Percentiles rank a stretch among this genome's conserved stretches.
Conservation (phyloP, 2,797 vertebrate genomes). For the Sebastes trivittatus region DNA sequence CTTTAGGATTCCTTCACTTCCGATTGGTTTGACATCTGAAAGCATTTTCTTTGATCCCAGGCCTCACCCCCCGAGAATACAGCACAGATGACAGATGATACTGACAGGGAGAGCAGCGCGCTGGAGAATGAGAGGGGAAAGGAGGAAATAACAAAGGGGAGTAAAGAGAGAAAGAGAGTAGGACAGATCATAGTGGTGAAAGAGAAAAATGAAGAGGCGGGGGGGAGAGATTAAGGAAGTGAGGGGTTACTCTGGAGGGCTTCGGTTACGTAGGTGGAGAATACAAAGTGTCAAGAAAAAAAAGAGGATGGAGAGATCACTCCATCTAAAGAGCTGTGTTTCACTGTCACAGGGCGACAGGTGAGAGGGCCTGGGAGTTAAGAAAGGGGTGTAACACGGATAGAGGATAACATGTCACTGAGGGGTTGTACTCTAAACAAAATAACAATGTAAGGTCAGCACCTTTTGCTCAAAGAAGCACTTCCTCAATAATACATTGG, state of each 20-base stretch:
- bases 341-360: constrained; percentile 69
- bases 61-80: constrained; percentile 45
- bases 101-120: constrained; percentile 16
- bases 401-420: constrained; percentile 70
- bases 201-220: constrained; percentile 49
- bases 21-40: constrained; percentile 46
- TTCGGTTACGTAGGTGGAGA: constrained; percentile 75
- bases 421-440: constrained; percentile 28
- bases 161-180: constrained; percentile 17
- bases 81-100: constrained; percentile 54
- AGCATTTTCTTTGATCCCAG: constrained; percentile 63
- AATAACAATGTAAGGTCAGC: constrained; percentile 51
- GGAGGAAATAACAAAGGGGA: constrained; percentile 27
- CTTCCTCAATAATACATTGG: constrained; percentile 10
- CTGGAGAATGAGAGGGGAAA: constrained; percentile 32
- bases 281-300: constrained; percentile 74
- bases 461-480: constrained; percentile 20
- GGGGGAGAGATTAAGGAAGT: constrained; percentile 43
- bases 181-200: constrained; percentile 45
- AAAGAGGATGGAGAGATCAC: constrained; percentile 47
- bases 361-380: constrained; percentile 56
- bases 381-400: constrained; percentile 53
- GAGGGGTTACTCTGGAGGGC: constrained; percentile 55
- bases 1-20: constrained; percentile 55
- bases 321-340: constrained; percentile 59